Evolutionary conservation across 2,888 invertebrate genomes (phyloP).

Genomic region (Noctuana brunneofusca): DNA sequence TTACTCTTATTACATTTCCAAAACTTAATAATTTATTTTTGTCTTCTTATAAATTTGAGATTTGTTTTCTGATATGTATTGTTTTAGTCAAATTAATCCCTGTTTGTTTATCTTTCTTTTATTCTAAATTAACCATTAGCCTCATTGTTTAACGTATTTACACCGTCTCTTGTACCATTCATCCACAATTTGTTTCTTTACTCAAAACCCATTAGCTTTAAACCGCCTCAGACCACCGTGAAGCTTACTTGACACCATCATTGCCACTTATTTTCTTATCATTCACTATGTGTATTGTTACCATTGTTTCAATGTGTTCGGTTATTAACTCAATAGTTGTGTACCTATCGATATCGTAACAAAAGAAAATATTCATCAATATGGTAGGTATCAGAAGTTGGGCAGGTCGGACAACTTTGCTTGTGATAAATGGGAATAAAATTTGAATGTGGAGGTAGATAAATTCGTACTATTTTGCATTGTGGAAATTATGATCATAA

Average conservation of each 20-base stretch:
- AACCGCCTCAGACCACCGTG: constrained; percentile 4
- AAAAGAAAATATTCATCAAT: constrained; percentile 5
- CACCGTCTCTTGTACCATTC: neutral
- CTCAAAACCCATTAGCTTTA: neutral
- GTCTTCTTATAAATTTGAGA: too few relatives aligned
- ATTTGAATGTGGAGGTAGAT: constrained; percentile 2
- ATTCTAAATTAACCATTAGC: neutral
- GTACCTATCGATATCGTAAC: neutral
- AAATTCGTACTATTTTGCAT: neutral
- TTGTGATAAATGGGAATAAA: neutral
- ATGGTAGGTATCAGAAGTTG: neutral
- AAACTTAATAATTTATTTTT: too few relatives aligned
- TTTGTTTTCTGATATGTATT: too few relatives aligned
- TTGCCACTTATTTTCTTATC: constrained; percentile 10
- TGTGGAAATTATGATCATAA: neutral
- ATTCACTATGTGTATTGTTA: constrained; percentile 5
- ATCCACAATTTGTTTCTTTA: neutral
- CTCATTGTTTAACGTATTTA: neutral
- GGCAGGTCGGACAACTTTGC: neutral
- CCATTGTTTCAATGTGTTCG: constrained; percentile 13
- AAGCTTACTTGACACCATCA: neutral
- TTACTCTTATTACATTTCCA: too few relatives aligned
- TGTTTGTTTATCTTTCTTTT: neutral
- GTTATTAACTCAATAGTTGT: neutral
- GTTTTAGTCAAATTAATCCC: too few relatives aligned